These are phyloP conservation scores for Dynastes tityus DNA, from an alignment of 2,888 invertebrate genomes.

Conservation along the genomic window DNA sequence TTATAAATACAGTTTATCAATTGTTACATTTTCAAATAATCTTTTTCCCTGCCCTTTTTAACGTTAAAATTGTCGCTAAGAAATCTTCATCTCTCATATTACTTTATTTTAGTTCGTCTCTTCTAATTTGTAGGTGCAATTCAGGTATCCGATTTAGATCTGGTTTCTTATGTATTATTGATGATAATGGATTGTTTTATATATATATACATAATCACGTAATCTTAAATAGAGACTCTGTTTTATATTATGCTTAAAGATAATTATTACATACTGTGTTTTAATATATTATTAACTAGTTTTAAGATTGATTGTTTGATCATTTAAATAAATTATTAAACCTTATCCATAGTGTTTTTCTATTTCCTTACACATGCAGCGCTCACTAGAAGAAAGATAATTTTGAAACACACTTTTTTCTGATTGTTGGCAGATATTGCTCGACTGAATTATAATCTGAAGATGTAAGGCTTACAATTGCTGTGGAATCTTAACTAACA, in stretches of 20 bases:
- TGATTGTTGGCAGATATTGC: no score
- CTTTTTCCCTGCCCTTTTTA: no score
- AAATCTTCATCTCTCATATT: not conserved
- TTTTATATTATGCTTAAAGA: slow-evolving; percentile 52
- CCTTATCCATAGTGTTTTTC: not conserved
- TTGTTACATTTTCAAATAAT: no score
- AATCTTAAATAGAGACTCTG: slow-evolving; percentile 40
- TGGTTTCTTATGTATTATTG: slow-evolving; percentile 41
- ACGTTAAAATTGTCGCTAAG: no score
- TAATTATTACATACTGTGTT: slow-evolving; percentile 51
- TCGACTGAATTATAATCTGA: no score
- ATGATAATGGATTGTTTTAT: slow-evolving; percentile 51
- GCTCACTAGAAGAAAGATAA: no score
- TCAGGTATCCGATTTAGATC: slow-evolving; percentile 49
- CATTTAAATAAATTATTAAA: slow-evolving; percentile 56
- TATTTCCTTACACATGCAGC: no score
- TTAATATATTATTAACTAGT: slow-evolving; percentile 57
- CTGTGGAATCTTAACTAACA: no score
- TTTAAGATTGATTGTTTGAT: slow-evolving; percentile 57
- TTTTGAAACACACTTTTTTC: no score
- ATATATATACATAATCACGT: slow-evolving; percentile 28
- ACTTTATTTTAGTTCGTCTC: slow-evolving; percentile 31
- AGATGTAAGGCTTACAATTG: no score
- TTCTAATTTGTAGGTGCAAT: slow-evolving; percentile 39
- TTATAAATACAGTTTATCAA: no score